Evolutionary conservation across 1,140 invertebrate genomes (phyloP).

Genomic region (Sitophilus oryzae): DNA sequence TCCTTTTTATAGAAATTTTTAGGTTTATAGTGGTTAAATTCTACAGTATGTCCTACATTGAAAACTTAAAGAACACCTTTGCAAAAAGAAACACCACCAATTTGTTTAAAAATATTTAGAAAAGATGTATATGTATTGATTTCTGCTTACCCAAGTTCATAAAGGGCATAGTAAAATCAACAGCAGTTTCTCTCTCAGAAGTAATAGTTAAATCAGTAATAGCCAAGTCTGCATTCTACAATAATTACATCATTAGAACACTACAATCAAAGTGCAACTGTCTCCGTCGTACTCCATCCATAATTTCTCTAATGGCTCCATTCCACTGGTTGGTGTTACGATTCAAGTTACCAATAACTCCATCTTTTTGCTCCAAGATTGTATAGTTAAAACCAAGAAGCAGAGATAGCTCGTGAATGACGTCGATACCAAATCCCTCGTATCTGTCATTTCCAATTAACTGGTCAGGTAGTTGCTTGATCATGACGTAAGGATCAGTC

Average conservation of each 20-base stretch:
- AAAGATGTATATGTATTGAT: too few species aligned
- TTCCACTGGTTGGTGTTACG: conserved; percentile 67
- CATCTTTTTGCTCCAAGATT: conserved; percentile 69
- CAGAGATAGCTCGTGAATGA: conserved; percentile 68
- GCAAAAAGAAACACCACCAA: too few species aligned
- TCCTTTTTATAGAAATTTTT: too few species aligned
- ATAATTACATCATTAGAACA: too few species aligned
- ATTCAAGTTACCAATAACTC: conserved; percentile 65
- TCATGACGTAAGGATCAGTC: conserved; percentile 73
- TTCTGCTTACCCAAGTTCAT: conserved; percentile 71
- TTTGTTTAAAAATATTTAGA: too few species aligned
- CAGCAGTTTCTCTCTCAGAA: conserved; percentile 78
- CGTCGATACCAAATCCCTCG: conserved; percentile 75
- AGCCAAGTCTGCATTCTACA: conserved; percentile 61
- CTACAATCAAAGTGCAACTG: too few species aligned
- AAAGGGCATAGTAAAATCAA: conserved; percentile 87
- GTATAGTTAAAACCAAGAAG: conserved; percentile 84
- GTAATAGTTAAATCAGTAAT: conserved; percentile 80
- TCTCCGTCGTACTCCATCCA: conserved; percentile 58
- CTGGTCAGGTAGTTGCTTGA: conserved; percentile 64
- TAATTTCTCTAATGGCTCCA: conserved; percentile 81
- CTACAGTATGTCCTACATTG: too few species aligned
- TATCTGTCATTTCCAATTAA: conserved; percentile 75
- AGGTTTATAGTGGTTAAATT: too few species aligned
- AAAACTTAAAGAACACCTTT: too few species aligned